Conservation (phyloP, 2,113 vertebrate genomes). For the Mixornis gularis region DNA sequence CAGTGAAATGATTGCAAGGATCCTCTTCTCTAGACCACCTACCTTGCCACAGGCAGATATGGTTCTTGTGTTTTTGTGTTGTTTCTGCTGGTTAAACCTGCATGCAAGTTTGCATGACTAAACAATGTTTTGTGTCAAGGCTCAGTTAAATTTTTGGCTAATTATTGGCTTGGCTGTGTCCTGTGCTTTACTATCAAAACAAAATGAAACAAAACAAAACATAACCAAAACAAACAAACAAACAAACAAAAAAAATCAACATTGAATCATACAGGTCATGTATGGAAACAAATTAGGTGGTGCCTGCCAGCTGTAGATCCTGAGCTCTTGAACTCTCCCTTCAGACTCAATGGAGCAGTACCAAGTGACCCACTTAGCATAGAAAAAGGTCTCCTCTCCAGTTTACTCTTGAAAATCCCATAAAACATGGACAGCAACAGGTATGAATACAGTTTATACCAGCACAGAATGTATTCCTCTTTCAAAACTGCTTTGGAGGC, state of each 20-base stretch:
- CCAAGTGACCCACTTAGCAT: background rate
- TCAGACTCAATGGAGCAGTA: background rate
- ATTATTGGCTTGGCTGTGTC: background rate
- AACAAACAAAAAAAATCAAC: background rate
- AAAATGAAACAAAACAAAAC: background rate
- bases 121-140: background rate
- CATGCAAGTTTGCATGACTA: background rate
- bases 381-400: background rate
- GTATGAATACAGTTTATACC: background rate
- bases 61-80: background rate
- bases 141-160: background rate
- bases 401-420: background rate
- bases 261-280: background rate
- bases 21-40: background rate
- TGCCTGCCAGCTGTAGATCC: background rate
- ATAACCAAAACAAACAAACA: background rate
- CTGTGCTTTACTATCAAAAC: background rate
- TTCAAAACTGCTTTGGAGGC: background rate
- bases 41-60: background rate
- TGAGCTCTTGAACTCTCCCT: background rate
- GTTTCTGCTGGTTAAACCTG: background rate
- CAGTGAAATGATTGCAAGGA: constrained; percentile 15
- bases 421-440: background rate
- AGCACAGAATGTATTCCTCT: background rate
- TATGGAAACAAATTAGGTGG: background rate